A percentile compares a stretch with the other conserved stretches of the same genome.
phyloP scores from a whole-genome alignment of 2,797 vertebrate species.

The Leptodactylus fallax region DNA sequence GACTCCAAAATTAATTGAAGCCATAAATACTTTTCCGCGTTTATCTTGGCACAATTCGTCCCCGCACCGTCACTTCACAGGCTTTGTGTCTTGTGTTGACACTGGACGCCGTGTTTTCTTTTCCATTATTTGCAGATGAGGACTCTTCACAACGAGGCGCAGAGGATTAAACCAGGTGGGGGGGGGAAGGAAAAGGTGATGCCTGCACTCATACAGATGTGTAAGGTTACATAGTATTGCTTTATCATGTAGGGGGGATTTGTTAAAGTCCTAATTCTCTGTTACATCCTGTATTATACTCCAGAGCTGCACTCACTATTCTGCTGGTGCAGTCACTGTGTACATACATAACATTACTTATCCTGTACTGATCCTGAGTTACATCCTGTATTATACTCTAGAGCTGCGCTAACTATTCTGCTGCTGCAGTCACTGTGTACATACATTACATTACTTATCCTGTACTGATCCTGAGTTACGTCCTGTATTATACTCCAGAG shows the following conservation, averaged over 20 bases:
- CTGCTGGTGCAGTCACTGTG: neutral
- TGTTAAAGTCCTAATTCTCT: neutral
- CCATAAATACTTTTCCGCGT: neutral
- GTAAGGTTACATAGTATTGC: neutral
- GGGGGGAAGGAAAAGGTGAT: neutral
- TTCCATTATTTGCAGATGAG: slow-evolving; percentile 15
- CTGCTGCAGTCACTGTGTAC: too few species aligned
- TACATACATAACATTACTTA: neutral
- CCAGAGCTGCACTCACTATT: too few species aligned
- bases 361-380: too few species aligned
- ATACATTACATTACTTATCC: too few species aligned
- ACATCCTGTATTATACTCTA: too few species aligned
- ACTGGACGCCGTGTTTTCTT: slow-evolving; percentile 25
- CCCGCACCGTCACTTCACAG: slow-evolving; percentile 2
- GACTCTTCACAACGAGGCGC: neutral
- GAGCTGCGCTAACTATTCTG: too few species aligned
- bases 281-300: too few species aligned
- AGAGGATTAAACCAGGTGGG: neutral
- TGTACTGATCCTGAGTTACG: too few species aligned
- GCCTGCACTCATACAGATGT: neutral
- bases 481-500: too few species aligned
- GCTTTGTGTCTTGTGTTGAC: slow-evolving; percentile 42
- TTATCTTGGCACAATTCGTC: neutral
- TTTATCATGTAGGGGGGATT: neutral
- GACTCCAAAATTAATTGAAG: slow-evolving; percentile 3